Conservation (phyloP, 2,113 vertebrate genomes). For the Paracanthobrama guichenoti region DNA sequence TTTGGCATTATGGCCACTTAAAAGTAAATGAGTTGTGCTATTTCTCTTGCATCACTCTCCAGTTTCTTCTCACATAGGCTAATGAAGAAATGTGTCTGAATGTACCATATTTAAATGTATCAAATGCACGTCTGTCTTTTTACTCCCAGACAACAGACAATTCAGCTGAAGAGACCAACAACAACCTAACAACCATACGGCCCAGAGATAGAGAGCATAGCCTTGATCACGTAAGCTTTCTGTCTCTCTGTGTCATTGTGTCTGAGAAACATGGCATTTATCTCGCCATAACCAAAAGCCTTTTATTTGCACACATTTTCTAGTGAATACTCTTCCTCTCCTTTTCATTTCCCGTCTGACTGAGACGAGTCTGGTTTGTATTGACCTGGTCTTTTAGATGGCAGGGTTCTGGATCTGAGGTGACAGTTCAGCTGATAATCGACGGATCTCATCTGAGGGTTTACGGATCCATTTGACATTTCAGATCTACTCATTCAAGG, state of each 20-base stretch:
- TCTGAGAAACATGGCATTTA: neutral
- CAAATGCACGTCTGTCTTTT: slow-evolving; percentile 25
- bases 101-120: neutral
- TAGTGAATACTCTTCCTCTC: neutral
- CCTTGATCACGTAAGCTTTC: slow-evolving; percentile 79
- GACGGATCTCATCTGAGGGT: neutral
- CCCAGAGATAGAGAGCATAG: slow-evolving; percentile 74
- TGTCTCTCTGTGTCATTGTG: neutral
- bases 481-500: neutral
- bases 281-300: neutral
- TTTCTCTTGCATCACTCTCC: too few relatives aligned
- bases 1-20: neutral
- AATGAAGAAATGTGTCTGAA: neutral
- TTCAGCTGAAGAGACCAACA: slow-evolving; percentile 71
- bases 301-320: slow-evolving; percentile 9
- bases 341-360: neutral
- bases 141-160: slow-evolving; percentile 80
- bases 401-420: slow-evolving; percentile 4
- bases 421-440: slow-evolving; percentile 38
- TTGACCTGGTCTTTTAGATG: neutral
- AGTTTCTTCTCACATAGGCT: neutral
- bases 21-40: too few relatives aligned
- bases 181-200: slow-evolving; percentile 70
- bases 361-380: neutral
- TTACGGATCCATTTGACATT: neutral